Percentiles rank a stretch among this genome's conserved stretches.
phyloP scores from a whole-genome alignment of 2,113 vertebrate genomes.

The Gymnobelideus leadbeateri region DNA sequence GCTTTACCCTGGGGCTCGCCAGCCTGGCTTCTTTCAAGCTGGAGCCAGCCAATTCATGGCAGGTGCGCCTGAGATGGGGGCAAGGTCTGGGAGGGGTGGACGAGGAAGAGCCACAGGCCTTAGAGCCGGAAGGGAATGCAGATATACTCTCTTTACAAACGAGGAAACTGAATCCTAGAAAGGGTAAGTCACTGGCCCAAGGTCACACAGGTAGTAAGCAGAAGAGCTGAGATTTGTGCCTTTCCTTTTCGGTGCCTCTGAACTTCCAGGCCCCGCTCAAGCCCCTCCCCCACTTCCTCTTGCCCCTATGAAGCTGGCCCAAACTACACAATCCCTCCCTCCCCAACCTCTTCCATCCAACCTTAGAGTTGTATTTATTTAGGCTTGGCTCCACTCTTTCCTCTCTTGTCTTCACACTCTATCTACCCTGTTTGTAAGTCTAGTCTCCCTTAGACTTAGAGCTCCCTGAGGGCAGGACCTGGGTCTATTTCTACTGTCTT shows the following conservation, averaged over 20 bases:
- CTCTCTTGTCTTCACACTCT: not conserved
- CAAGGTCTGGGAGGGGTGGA: not conserved
- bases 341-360: not conserved
- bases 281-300: not conserved
- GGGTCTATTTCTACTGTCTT: not conserved
- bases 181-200: not conserved
- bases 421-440: not conserved
- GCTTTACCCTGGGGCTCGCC: conserved; percentile 89
- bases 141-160: not conserved
- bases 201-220: not conserved
- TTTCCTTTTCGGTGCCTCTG: not conserved
- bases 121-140: not conserved
- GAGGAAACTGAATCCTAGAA: not conserved
- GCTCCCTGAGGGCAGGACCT: not conserved
- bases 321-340: not conserved
- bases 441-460: not conserved
- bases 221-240: not conserved
- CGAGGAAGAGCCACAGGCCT: not conserved
- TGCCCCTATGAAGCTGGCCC: too few relatives aligned
- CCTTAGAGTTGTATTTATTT: not conserved
- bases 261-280: not conserved
- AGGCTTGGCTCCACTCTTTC: not conserved
- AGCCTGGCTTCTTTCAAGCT: conserved; percentile 94
- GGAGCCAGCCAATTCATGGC: conserved; percentile 94
- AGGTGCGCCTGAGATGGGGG: conserved; percentile 84